Percentiles rank a stretch among this genome's conserved stretches.
Conservation (phyloP, 1,140 invertebrate species). For the Drosophila pandora region DNA sequence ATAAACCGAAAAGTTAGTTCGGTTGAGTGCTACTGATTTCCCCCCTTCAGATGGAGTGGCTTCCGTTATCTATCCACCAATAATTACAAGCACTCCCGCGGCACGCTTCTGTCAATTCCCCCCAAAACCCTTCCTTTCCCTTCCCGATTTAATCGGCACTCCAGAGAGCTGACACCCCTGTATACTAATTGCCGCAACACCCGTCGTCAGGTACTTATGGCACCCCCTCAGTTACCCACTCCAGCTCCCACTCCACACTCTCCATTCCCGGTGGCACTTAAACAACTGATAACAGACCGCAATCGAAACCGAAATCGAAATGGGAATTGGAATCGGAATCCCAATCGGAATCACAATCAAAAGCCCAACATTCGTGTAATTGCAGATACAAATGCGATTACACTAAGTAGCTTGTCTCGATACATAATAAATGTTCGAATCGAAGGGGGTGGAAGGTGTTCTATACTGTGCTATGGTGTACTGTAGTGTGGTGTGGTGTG, state of each 20-base stretch:
- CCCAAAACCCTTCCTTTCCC: neutral
- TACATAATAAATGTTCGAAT: conserved; percentile 35
- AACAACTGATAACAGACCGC: conserved; percentile 60
- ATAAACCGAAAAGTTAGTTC: neutral
- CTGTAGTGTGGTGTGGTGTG: conserved; percentile 1
- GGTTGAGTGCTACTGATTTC: neutral
- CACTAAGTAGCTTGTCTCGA: conserved; percentile 72
- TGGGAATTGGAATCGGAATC: conserved; percentile 31
- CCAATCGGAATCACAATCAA: conserved; percentile 24
- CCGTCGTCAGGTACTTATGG: conserved; percentile 54
- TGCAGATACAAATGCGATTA: conserved; percentile 76
- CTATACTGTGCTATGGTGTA: neutral
- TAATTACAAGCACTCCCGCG: conserved; percentile 34
- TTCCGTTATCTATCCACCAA: conserved; percentile 19
- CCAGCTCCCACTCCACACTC: neutral
- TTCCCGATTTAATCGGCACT: conserved; percentile 46
- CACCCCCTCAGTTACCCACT: conserved; percentile 10
- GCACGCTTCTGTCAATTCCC: conserved; percentile 25
- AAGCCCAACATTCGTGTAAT: conserved; percentile 57
- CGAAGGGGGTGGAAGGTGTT: neutral
- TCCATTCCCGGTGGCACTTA: neutral
- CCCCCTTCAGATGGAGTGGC: conserved; percentile 12
- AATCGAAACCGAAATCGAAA: conserved; percentile 50
- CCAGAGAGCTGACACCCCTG: conserved; percentile 55
- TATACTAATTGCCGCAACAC: conserved; percentile 68